A percentile compares a stretch with the other conserved stretches of the same genome.
Conservation (phyloP, 1,140 invertebrate genomes). For the Aphelinus certus region DNA sequence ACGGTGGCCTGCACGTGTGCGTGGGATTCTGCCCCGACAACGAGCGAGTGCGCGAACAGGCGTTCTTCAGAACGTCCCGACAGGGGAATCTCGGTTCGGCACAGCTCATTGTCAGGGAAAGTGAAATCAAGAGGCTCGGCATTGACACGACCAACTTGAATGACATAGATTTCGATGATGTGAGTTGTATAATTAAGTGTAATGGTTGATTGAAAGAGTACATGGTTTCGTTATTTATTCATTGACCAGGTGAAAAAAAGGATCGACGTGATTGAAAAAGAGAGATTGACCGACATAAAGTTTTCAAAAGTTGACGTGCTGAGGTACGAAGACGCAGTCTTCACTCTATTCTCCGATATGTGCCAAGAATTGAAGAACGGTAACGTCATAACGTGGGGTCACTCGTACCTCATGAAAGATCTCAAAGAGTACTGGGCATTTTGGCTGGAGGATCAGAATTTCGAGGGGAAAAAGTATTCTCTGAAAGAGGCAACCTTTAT, state of each 20-base stretch:
- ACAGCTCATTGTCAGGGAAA: constrained; percentile 42
- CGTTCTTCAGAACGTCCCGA: constrained; percentile 56
- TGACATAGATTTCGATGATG: constrained; percentile 32
- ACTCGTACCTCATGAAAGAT: constrained; percentile 37
- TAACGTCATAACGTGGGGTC: constrained; percentile 38
- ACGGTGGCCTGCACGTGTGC: constrained; percentile 58
- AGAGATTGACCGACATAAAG: constrained; percentile 35
- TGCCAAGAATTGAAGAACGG: constrained; percentile 35
- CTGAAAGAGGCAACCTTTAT: constrained; percentile 33
- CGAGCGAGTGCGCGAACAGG: constrained; percentile 56
- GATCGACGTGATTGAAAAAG: constrained; percentile 29
- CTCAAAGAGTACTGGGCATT: constrained; percentile 37
- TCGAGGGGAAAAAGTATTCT: constrained; percentile 31
- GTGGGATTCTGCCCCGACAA: constrained; percentile 57
- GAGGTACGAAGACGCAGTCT: constrained; percentile 31
- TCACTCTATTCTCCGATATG: constrained; percentile 32
- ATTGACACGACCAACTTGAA: constrained; percentile 16
- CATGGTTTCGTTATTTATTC: not conserved
- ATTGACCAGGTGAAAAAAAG: constrained; percentile 25
- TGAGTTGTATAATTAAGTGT: not conserved
- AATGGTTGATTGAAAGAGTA: not conserved
- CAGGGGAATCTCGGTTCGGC: constrained; percentile 52
- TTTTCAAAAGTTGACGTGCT: constrained; percentile 30
- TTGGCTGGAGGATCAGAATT: constrained; percentile 37
- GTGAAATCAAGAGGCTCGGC: constrained; percentile 22